A percentile compares a stretch with the other conserved stretches of the same genome.
phyloP scores from a whole-genome alignment of 1,140 invertebrate species.

The Pinna nobilis region DNA sequence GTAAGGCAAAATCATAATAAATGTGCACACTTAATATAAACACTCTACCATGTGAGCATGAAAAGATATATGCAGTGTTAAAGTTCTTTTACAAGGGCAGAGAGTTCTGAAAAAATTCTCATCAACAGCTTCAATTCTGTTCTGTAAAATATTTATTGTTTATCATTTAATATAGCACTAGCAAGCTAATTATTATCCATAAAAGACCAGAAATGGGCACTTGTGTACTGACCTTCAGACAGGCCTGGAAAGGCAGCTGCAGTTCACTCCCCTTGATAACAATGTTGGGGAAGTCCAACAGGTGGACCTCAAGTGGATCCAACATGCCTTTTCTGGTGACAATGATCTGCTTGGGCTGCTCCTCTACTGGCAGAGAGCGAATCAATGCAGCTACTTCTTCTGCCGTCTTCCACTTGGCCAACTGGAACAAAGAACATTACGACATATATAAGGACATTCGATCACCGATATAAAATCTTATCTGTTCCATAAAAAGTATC shows the following conservation, averaged over 20 bases:
- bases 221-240: conserved; percentile 83
- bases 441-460: not conserved
- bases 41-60: no score
- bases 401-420: conserved; percentile 99
- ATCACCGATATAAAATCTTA: not conserved
- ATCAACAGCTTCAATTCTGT: no score
- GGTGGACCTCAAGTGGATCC: conserved; percentile 97
- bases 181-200: not conserved
- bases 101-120: no score
- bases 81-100: no score
- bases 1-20: no score
- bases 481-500: no score
- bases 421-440: conserved; percentile 73
- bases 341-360: conserved; percentile 99
- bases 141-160: no score
- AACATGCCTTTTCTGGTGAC: conserved; percentile 94
- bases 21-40: no score
- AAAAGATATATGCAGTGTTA: no score
- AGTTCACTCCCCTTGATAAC: conserved; percentile 99
- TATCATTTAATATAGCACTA: no score
- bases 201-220: not conserved
- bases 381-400: conserved; percentile 99
- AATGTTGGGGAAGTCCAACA: conserved; percentile 99
- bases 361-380: conserved; percentile 98
- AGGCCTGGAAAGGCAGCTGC: conserved; percentile 99